A percentile compares a stretch with the other conserved stretches of the same genome.
Evolutionary conservation across 2,113 vertebrate genomes (phyloP).

Genomic region (Phyllostomus hastatus): DNA sequence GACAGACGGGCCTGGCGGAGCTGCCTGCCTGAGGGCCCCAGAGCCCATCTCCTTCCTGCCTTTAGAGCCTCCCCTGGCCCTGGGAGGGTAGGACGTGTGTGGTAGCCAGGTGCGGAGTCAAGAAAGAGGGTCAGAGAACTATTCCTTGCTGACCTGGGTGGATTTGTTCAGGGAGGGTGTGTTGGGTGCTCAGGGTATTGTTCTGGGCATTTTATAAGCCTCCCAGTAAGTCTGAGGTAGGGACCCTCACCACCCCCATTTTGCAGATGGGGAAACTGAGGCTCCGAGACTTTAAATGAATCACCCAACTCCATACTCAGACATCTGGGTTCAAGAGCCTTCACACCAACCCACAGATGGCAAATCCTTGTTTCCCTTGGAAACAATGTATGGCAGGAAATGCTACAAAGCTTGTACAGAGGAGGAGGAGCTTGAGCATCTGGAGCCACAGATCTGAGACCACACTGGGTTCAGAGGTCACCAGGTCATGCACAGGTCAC

Average conservation of each 20-base stretch:
- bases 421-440: background rate
- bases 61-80: background rate
- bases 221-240: background rate
- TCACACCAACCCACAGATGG: background rate
- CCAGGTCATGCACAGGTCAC: background rate
- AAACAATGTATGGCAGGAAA: conserved; percentile 8
- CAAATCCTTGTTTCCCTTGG: background rate
- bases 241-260: too few species aligned
- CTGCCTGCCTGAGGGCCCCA: background rate
- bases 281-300: background rate
- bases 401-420: background rate
- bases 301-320: background rate
- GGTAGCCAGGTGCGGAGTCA: too few species aligned
- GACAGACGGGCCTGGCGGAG: background rate
- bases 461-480: background rate
- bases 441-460: background rate
- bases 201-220: background rate
- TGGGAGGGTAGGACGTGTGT: too few species aligned
- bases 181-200: background rate
- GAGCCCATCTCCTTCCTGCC: background rate
- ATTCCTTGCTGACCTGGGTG: background rate
- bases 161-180: background rate
- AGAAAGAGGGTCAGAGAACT: too few species aligned
- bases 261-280: background rate
- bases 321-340: background rate